Base-by-base conservation (phyloP, 2,113 vertebrate species). In the Pedetes capensis region DNA sequence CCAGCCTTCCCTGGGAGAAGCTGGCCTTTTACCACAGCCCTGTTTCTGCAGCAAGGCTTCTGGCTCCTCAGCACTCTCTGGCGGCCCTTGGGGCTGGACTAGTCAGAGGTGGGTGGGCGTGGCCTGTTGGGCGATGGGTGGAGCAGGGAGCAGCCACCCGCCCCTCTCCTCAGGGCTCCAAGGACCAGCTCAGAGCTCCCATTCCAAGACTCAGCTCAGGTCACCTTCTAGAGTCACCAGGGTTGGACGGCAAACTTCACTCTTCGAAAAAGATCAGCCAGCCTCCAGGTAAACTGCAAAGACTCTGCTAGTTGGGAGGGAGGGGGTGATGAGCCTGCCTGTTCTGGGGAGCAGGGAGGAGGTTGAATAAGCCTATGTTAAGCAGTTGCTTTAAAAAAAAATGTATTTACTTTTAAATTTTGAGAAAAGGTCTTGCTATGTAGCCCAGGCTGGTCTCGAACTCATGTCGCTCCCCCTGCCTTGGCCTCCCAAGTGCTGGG, bases 211-310 rank as follows among this genome's bases (percentile, higher is more conserved):
- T 64, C 42, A 2, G 22, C 25, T 37, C 32, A 37, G 0, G 1
- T 44, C 76, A 3, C 8, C 8, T 0, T 2, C 64, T 69, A 1
- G 53, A 59, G n/a, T n/a, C 29, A 1, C 57, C 10, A 34, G 42
- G 61, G 42, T 57, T 39, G 27, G 79, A 86, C 25, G 1, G 17
- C 16, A 6, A 34, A 59, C 69, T 87, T 72, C 32, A 51, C 57
- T 51, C 32, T 5, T 17, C 81, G 92, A 86, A 69, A 25, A 90
- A 66, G 74, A 42, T 34, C 89, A 34, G 1, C 71, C 16, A 59
- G 29, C 23, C 49, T 64, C 22, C 87, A 94, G 97, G 96, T 96
- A 75, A 80, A 81, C 34, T 5, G 39, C 18, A 57, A 85, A 34
- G 12, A 39, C 42, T 49, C 42, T 72, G 53, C 22, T 27, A 6